A percentile compares a stretch with the other conserved stretches of the same genome.
These are phyloP conservation scores for Zoanthus sansibaricus DNA, from an alignment of 92 coral and sea anemone genomes.

Conservation along the genomic window DNA sequence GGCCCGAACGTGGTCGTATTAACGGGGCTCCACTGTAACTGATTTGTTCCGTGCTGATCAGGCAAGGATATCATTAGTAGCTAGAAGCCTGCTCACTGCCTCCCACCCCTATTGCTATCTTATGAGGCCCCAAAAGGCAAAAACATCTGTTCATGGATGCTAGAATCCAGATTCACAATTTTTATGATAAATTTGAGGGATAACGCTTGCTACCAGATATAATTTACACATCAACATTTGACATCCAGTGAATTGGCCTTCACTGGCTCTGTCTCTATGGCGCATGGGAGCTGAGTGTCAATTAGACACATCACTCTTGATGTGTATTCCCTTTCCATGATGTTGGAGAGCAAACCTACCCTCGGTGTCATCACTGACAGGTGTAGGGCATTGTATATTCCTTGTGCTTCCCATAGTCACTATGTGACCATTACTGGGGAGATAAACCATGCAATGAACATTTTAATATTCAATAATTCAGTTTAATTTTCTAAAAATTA, in stretches of 20 bases:
- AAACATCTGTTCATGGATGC: too few species aligned
- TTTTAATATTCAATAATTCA: background rate
- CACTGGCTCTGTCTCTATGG: conserved; percentile 97
- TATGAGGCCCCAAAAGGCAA: too few species aligned
- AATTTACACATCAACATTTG: too few species aligned
- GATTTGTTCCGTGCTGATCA: too few species aligned
- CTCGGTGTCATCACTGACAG: conserved; percentile 78
- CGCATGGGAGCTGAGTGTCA: conserved; percentile 92
- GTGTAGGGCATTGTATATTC: conserved; percentile 91
- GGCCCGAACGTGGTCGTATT: too few species aligned
- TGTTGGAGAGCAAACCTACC: conserved; percentile 89
- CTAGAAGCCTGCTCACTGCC: too few species aligned
- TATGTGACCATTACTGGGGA: conserved; percentile 77
- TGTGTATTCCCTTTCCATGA: conserved; percentile 81
- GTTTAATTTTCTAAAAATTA: background rate
- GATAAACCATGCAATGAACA: conserved; percentile 91
- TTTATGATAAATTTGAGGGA: too few species aligned
- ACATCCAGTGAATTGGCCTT: conserved; percentile 92
- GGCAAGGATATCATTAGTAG: too few species aligned
- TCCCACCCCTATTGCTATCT: too few species aligned
- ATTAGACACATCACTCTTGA: conserved; percentile 66
- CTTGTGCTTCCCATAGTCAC: conserved; percentile 94
- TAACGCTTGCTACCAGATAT: too few species aligned
- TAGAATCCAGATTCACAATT: too few species aligned
- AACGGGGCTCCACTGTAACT: too few species aligned